Evolutionary conservation across 2,113 vertebrate species (phyloP).

Genomic region (Phaethon lepturus): DNA sequence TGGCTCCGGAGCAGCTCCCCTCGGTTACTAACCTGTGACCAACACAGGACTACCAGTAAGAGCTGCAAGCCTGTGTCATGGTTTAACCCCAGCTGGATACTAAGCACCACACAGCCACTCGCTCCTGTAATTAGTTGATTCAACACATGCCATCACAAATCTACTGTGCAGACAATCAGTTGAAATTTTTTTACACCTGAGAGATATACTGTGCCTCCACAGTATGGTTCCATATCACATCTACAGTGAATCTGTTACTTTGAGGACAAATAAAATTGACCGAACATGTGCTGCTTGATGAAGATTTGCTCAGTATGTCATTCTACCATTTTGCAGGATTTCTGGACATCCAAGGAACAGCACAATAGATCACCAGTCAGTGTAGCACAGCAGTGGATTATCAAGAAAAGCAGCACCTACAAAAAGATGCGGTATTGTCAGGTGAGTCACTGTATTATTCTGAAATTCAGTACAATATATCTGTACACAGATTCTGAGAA

Average conservation of each 20-base stretch:
- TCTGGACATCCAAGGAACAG: background rate
- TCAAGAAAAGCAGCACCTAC: background rate
- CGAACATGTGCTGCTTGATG: background rate
- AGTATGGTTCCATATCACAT: background rate
- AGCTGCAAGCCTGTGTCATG: background rate
- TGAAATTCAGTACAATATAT: background rate
- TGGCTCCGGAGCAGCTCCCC: too few species aligned
- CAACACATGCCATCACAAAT: background rate
- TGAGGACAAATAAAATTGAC: background rate
- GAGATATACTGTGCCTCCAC: background rate
- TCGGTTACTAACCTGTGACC: background rate
- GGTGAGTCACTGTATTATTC: background rate
- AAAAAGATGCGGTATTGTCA: background rate
- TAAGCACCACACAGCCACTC: too few species aligned
- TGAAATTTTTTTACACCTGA: background rate
- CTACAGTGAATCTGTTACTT: background rate
- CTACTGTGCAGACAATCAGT: background rate
- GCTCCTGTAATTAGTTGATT: background rate
- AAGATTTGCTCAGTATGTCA: background rate
- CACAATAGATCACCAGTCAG: accelerated
- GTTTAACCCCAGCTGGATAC: too few species aligned
- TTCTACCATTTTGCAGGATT: background rate
- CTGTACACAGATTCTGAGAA: background rate
- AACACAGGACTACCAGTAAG: background rate
- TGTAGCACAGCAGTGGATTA: background rate